Evolutionary conservation across 2,113 vertebrate genomes (phyloP), one percentile per base, ranked within the genome.

Genomic region (Channa argus): DNA sequence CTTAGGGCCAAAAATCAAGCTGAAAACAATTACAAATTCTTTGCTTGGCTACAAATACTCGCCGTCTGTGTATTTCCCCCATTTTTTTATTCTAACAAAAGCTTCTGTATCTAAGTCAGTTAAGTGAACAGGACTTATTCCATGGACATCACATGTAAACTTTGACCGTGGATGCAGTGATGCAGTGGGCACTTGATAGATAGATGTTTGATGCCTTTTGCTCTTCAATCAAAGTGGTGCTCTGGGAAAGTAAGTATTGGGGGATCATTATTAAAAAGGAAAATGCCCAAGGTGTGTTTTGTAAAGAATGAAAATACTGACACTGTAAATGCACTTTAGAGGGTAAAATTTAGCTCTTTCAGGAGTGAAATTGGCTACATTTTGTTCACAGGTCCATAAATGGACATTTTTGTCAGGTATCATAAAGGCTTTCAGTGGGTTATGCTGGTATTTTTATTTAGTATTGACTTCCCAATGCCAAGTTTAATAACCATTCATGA

Each of bases 291-390:
- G 58, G 83, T 77, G 80, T 86, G 84, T 88, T 92, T 86, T 86
- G 84, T 89, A 84, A 92, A 71, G 88, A 90, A 86, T 86, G 78
- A 83, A 87, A 83, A 90, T 85, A 93, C 88, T 92, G 92, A 94
- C 91, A 94, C 93, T 93, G 86, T 93, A 94, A 93, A 94, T 93
- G 94, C 94, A 95, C 94, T 95, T 95, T 95, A 95, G 92, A 93
- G 85, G 88, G 90, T 87, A 77, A 92, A 24, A 86, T 83, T 79
- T 79, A 83, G 76, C 76, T 88, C 84, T 88, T 89, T 85, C 72
- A 68, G 78, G 66, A 71, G 75, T 13, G 56, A 71, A 86, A 86
- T 91, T 90, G 91, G 87, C 84, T 84, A 74, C 76, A 59, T 83
- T 87, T 75, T 71, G 53, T 80, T 89, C 67, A 82, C 60, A 38